Evolutionary conservation across 2,888 invertebrate species (phyloP).

Genomic region (Platypus cylindrus): DNA sequence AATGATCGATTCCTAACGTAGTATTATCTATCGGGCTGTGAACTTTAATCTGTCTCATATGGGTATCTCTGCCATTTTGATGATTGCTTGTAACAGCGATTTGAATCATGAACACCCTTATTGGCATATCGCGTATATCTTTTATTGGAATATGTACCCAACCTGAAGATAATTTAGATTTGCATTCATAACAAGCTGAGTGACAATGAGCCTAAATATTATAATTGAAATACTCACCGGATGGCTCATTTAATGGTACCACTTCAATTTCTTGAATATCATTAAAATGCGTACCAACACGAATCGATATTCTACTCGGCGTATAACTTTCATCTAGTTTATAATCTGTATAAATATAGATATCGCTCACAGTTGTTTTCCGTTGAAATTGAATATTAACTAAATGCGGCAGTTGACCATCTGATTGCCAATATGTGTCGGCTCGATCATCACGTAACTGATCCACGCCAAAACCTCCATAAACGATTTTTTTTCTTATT

Average conservation of each 20-base stretch:
- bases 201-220: not conserved
- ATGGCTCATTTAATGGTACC: constrained; percentile 84
- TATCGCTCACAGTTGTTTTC: constrained; percentile 88
- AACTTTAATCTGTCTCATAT: constrained; percentile 92
- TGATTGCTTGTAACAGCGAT: constrained; percentile 95
- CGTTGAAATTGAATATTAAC: constrained; percentile 94
- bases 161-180: constrained; percentile 41
- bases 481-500: constrained; percentile 2
- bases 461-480: constrained; percentile 89
- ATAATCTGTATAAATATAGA: constrained; percentile 95
- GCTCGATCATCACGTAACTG: constrained; percentile 89
- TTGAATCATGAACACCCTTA: constrained; percentile 93
- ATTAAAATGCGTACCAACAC: constrained; percentile 92
- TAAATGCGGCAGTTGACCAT: constrained; percentile 94
- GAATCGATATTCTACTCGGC: constrained; percentile 83
- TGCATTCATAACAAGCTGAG: not conserved
- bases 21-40: constrained; percentile 70
- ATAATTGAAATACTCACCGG: constrained; percentile 40
- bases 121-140: constrained; percentile 74
- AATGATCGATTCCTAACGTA: constrained; percentile 53
- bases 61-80: constrained; percentile 97
- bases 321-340: constrained; percentile 99
- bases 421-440: constrained; percentile 99
- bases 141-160: constrained; percentile 92
- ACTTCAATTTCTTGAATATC: constrained; percentile 93